Conservation (phyloP, 1,140 invertebrate genomes). For the Temnothorax curvispinosus region DNA sequence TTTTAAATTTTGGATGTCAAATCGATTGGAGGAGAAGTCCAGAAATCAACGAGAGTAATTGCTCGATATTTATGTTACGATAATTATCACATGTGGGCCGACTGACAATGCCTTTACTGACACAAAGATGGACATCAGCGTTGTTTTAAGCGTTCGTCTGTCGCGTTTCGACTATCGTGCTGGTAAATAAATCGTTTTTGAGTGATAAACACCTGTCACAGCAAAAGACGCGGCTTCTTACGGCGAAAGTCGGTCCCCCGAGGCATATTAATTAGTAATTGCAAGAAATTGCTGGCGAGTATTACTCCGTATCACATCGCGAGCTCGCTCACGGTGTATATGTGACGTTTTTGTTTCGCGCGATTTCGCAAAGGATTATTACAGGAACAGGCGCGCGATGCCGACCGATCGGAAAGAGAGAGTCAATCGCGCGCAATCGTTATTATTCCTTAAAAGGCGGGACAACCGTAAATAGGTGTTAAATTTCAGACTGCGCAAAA, state of each 20-base stretch:
- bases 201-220: conserved; percentile 66
- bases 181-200: conserved; percentile 65
- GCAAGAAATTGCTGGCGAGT: conserved; percentile 60
- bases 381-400: conserved; percentile 24
- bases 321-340: not conserved
- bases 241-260: conserved; percentile 65
- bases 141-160: conserved; percentile 65
- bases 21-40: conserved; percentile 24
- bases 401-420: conserved; percentile 25
- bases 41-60: conserved; percentile 51
- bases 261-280: conserved; percentile 74
- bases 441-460: conserved; percentile 51
- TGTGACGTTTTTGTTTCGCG: conserved; percentile 23
- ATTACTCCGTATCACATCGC: conserved; percentile 45
- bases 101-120: not conserved
- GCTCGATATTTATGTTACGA: conserved; percentile 71
- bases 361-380: conserved; percentile 45
- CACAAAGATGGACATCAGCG: conserved; percentile 47
- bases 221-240: conserved; percentile 12
- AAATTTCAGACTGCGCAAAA: conserved; percentile 16
- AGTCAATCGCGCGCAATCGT: conserved; percentile 49
- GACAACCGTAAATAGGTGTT: conserved; percentile 29
- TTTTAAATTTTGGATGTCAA: not conserved
- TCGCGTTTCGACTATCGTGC: conserved; percentile 55
- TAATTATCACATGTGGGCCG: conserved; percentile 77